Conservation (phyloP, 2,797 vertebrate genomes). For the Diplodus puntazzo region DNA sequence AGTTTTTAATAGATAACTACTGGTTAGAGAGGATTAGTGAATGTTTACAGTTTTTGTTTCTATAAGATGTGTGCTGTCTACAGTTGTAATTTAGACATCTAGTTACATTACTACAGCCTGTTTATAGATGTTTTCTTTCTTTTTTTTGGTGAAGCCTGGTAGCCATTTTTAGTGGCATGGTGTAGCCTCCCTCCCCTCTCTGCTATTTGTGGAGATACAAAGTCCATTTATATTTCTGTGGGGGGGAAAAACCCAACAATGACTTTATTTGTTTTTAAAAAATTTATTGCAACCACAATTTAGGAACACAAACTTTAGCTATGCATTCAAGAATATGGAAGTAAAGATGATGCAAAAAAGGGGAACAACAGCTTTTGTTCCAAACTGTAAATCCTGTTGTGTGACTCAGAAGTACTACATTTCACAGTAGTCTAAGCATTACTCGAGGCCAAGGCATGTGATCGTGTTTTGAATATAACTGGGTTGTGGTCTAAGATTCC, state of each 20-base stretch:
- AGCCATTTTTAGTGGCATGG: conserved; percentile 1
- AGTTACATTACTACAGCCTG: neutral
- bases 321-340: conserved; percentile 9
- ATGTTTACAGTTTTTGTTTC: neutral
- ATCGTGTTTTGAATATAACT: conserved; percentile 31
- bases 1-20: neutral
- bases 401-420: conserved; percentile 29
- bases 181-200: conserved; percentile 8
- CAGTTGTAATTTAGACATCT: neutral
- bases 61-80: neutral
- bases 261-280: neutral
- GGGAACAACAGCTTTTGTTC: conserved; percentile 1
- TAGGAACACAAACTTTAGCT: neutral
- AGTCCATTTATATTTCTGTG: neutral
- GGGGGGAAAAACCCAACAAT: neutral
- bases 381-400: conserved; percentile 27
- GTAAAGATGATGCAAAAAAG: neutral
- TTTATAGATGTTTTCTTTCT: neutral
- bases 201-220: conserved; percentile 2
- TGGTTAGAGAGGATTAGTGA: neutral
- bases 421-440: conserved; percentile 22
- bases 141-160: neutral
- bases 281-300: neutral
- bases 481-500: conserved; percentile 24
- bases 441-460: conserved; percentile 41